phyloP scores from a whole-genome alignment of 2,113 vertebrate genomes.

The Odocoileus virginianus region DNA sequence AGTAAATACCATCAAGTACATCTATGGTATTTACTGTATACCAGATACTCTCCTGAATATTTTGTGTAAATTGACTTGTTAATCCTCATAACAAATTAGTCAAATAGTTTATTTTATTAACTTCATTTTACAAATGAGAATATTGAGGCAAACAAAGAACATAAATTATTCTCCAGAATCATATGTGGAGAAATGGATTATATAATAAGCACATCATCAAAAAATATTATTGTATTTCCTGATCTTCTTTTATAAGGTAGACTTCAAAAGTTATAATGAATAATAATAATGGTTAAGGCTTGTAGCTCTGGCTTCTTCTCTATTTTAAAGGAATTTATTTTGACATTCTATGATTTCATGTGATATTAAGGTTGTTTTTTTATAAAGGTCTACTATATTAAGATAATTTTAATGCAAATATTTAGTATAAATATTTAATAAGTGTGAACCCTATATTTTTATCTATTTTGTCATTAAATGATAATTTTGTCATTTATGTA shows the following conservation, averaged over 20 bases:
- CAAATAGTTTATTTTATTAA: neutral
- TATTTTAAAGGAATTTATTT: neutral
- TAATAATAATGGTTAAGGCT: neutral
- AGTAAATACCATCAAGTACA: neutral
- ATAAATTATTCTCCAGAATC: neutral
- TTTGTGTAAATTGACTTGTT: neutral
- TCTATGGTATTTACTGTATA: neutral
- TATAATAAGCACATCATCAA: neutral
- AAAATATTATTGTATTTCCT: neutral
- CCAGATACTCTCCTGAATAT: neutral
- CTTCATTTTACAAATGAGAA: neutral
- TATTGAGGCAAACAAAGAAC: neutral
- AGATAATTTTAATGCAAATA: neutral
- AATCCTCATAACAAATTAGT: neutral
- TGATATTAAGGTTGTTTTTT: neutral
- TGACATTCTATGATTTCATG: neutral
- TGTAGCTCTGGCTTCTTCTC: neutral
- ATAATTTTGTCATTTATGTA: neutral
- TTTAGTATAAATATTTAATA: neutral
- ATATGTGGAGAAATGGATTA: neutral
- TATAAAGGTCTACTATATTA: neutral
- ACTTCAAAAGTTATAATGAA: neutral
- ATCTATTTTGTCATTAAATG: neutral
- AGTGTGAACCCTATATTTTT: neutral
- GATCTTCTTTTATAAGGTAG: neutral